A percentile compares a stretch with the other conserved stretches of the same genome.
Evolutionary conservation across 1,140 invertebrate species (phyloP).

Genomic region (Sarcophaga peregrina): DNA sequence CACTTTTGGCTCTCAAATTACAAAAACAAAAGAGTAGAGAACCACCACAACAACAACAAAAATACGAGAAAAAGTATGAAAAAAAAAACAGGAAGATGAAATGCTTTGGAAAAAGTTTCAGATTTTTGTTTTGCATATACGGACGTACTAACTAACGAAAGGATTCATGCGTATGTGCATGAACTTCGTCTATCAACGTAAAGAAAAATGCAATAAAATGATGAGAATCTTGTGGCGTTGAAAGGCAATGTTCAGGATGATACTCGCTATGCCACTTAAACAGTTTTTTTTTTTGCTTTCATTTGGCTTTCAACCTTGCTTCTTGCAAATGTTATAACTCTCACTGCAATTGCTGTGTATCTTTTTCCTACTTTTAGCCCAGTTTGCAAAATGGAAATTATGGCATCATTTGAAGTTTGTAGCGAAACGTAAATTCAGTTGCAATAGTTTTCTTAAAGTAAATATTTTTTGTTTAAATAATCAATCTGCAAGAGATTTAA

Average conservation of each 20-base stretch:
- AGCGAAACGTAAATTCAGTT: background rate
- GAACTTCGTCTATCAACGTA: too few species aligned
- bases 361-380: background rate
- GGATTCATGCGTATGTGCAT: too few species aligned
- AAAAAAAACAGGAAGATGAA: too few species aligned
- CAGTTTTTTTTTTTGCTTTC: background rate
- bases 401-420: background rate
- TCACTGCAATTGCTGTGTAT: background rate
- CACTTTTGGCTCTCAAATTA: constrained; percentile 16
- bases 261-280: too few species aligned
- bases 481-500: too few species aligned
- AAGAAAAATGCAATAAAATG: too few species aligned
- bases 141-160: too few species aligned
- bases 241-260: too few species aligned
- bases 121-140: too few species aligned
- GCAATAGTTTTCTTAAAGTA: background rate
- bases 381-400: constrained; percentile 16
- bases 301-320: background rate
- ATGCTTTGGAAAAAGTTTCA: too few species aligned
- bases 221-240: too few species aligned
- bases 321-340: background rate
- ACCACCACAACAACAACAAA: background rate
- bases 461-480: background rate
- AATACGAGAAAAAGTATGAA: background rate
- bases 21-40: background rate